These are phyloP conservation scores for Hydrophis major DNA, from an alignment of 2,797 vertebrate species.

Conservation along the genomic window DNA sequence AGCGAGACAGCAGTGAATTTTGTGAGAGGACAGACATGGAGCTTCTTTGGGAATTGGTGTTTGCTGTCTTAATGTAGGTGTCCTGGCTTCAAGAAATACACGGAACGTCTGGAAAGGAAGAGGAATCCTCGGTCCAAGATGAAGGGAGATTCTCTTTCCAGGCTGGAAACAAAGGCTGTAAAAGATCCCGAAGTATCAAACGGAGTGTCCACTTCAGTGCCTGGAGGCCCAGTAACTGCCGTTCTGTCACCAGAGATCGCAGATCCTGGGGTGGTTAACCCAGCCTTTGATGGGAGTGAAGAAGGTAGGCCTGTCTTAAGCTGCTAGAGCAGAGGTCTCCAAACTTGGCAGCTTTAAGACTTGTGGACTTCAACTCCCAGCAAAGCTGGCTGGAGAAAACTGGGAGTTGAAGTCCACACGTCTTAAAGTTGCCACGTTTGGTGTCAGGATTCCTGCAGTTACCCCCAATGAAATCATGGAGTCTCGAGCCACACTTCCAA, in stretches of 20 bases:
- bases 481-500: too few species aligned
- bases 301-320: conserved; percentile 75
- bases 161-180: conserved; percentile 67
- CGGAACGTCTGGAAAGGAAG: conserved; percentile 80
- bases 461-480: too few species aligned
- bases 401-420: too few species aligned
- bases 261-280: conserved; percentile 87
- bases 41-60: conserved; percentile 6
- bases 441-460: too few species aligned
- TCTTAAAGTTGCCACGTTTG: too few species aligned
- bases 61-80: conserved; percentile 72
- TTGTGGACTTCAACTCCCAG: too few species aligned
- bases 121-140: conserved; percentile 79
- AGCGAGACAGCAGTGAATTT: too few species aligned
- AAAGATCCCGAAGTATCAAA: conserved; percentile 48
- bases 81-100: conserved; percentile 81
- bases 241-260: conserved; percentile 69
- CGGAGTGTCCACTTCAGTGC: conserved; percentile 34
- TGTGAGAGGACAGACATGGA: background rate
- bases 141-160: conserved; percentile 73
- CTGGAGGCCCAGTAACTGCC: conserved; percentile 69
- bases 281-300: conserved; percentile 88
- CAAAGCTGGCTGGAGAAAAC: too few species aligned
- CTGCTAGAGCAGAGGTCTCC: too few species aligned
- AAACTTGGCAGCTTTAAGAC: too few species aligned